phyloP scores from a whole-genome alignment of 2,888 invertebrate species.

The Melanargia galathea region DNA sequence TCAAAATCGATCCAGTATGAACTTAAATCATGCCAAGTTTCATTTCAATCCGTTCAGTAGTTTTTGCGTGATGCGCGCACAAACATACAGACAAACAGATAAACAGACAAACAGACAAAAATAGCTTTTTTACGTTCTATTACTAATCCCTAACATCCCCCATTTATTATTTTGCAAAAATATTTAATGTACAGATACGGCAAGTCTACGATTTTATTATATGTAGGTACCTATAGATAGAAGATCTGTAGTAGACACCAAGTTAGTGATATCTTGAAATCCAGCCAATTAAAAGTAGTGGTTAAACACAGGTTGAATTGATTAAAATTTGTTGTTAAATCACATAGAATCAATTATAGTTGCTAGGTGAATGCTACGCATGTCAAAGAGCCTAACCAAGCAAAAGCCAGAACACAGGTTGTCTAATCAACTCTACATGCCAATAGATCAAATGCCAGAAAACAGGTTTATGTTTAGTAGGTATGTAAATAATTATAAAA shows the following conservation, averaged over 20 bases:
- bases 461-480: not conserved
- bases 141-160: no score
- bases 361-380: not conserved
- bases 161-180: no score
- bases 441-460: not conserved
- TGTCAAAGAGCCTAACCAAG: not conserved
- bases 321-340: not conserved
- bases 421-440: not conserved
- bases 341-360: not conserved
- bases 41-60: no score
- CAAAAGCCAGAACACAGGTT: not conserved
- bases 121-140: no score
- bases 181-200: no score
- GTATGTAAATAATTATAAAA: not conserved
- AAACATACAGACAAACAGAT: no score
- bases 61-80: no score
- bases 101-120: no score
- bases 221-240: no score
- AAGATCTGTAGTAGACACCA: not conserved
- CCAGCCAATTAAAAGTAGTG: not conserved
- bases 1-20: no score
- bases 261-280: not conserved
- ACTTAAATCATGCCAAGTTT: no score
- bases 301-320: not conserved
- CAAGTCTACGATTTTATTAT: no score